Conservation (phyloP, 1,140 invertebrate genomes). For the Ips typographus region DNA sequence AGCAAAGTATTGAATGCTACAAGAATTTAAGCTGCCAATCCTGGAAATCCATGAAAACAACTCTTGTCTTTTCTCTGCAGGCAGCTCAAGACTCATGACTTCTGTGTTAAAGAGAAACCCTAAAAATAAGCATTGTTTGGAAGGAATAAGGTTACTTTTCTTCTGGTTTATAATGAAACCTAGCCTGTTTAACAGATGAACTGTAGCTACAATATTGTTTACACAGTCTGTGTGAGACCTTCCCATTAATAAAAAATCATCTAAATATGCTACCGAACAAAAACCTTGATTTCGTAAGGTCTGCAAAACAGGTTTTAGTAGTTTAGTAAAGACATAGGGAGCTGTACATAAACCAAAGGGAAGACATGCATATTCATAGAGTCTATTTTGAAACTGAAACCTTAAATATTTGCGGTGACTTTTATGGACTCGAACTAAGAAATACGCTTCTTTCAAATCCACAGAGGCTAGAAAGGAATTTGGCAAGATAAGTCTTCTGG, state of each 20-base stretch:
- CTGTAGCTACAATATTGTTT: neutral
- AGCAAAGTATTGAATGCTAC: neutral
- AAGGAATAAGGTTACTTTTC: neutral
- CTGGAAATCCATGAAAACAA: neutral
- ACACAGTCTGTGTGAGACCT: neutral
- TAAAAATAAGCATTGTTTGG: neutral
- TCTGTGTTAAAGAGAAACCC: neutral
- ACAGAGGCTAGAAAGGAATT: too few species aligned
- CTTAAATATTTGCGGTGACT: neutral
- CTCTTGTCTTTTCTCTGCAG: neutral
- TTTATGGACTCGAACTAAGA: too few species aligned
- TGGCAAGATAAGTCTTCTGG: too few species aligned
- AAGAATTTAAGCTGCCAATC: neutral
- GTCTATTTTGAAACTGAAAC: slow-evolving; percentile 35
- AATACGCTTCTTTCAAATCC: too few species aligned
- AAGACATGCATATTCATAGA: slow-evolving; percentile 42
- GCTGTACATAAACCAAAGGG: slow-evolving; percentile 19
- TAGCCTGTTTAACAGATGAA: neutral
- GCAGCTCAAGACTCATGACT: neutral
- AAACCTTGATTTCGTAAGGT: slow-evolving; percentile 17
- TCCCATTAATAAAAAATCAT: slow-evolving; percentile 24
- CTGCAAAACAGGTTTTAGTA: slow-evolving; percentile 4
- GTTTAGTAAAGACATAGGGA: slow-evolving; percentile 28
- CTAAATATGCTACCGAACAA: slow-evolving; percentile 28
- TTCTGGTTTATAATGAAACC: slow-evolving; percentile 1